Base-by-base conservation (phyloP, 2,113 vertebrate genomes). In the Salvelinus sp. region DNA sequence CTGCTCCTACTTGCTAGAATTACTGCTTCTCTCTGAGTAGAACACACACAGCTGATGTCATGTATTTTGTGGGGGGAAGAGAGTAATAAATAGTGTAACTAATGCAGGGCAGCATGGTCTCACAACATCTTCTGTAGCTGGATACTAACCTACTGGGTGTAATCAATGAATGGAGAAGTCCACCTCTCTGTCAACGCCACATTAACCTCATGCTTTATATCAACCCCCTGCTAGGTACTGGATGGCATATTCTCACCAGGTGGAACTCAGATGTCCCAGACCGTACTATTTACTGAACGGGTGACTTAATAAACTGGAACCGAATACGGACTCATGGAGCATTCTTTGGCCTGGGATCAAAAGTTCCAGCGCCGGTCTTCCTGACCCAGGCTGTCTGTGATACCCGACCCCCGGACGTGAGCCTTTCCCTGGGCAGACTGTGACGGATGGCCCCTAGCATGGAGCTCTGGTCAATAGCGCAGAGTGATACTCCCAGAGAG, bases 401-500 rank as follows among this genome's bases (percentile, higher is more conserved):
- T 70, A 86, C 79, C 83, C 47, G 85, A 89, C 65, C 79, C 79
- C 82, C 65, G 79, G 85, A 88, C 73, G 80, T 64, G 79, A 76
- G 28, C 64, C 27, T 67, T 54, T 48, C 64, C 47, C 27, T 10
- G 47, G 44, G 62, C 6, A 27, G 64, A 67, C 73, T 75, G 69
- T 81, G 88, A 87, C 79, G 48, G 77, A 83, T 75, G 73, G 73
- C 64, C 73, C 73, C 9, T 67, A 64, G 83, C 71, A 30, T 23
- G 71, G 58, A 83, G 77, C 77, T 69, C 2, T 4, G 71, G 76
- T 38, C 60, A 70, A 76, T 70, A 74, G 25, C 70, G 80, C 77
- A 78, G 1, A 12, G 72, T 65, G 86, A 90, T 88, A 85, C 85
- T 90, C 88, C 86, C 86, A 83, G 58, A 81, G 86, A 86, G 83